A percentile compares a stretch with the other conserved stretches of the same genome.
Evolutionary conservation across 2,113 vertebrate genomes (phyloP).

Genomic region (Crypturellus undulatus): DNA sequence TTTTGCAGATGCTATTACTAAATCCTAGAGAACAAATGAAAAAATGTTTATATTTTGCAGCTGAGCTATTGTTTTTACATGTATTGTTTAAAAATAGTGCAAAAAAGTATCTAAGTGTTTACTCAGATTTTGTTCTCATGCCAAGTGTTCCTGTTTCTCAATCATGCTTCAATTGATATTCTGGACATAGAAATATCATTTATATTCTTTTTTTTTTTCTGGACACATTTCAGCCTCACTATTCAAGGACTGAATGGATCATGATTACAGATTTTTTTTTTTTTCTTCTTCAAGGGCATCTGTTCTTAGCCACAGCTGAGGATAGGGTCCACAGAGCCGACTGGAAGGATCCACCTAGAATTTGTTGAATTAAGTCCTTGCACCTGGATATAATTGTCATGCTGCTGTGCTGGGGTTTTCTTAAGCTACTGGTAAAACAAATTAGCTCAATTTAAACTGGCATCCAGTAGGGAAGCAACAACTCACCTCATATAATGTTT

Average conservation of each 20-base stretch:
- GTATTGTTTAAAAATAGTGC: neutral
- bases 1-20: neutral
- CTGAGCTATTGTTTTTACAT: neutral
- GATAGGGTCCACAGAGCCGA: conserved; percentile 78
- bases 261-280: conserved; percentile 70
- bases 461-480: conserved; percentile 90
- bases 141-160: conserved; percentile 17
- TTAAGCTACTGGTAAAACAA: conserved; percentile 90
- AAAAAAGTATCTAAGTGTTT: neutral
- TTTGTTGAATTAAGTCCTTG: conserved; percentile 99
- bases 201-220: neutral
- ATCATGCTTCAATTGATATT: conserved; percentile 23
- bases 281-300: conserved; percentile 86
- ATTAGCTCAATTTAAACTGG: conserved; percentile 95
- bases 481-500: conserved; percentile 90
- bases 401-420: conserved; percentile 96
- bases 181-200: conserved; percentile 1
- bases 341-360: conserved; percentile 92
- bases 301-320: conserved; percentile 88
- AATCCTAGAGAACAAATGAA: neutral
- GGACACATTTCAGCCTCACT: conserved; percentile 57
- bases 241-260: conserved; percentile 79
- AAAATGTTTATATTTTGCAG: neutral
- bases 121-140: neutral
- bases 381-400: conserved; percentile 98